Base-by-base conservation (phyloP, 2,113 vertebrate species). In the Caracal caracal region DNA sequence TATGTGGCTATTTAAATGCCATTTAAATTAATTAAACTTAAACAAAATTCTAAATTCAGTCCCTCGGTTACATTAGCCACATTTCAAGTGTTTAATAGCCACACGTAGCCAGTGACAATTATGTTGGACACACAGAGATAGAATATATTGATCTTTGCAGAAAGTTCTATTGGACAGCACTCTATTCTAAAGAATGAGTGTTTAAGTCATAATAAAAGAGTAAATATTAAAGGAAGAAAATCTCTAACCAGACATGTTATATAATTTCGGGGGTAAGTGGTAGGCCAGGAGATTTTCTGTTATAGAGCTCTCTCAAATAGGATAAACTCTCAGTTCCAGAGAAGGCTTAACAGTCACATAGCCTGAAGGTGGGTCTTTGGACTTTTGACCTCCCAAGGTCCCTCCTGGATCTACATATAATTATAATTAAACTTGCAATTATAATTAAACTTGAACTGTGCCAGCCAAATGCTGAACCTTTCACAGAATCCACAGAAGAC, bases 391-490 rank as follows among this genome's bases (percentile, higher is more conserved):
- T 95, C 15, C 11, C 17, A 73, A 76, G 10, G 2, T 94, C 47
- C 12, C 13, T 93, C 65, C 28, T 49, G 59, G 51, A 76, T 78
- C 70, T 76, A 65, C 30, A 78, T 28, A 43, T 71, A 92, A 95
- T 97, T 97, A 94, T n/a, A n/a, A n/a, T n/a, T n/a, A n/a, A n/a
- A n/a, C 80, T 90, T 84, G 75, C 13, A 15, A 86, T 92, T 97
- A 75, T 89, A 97, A 95, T 97, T 93, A 95, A 97, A 92, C 51
- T 51, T 78, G n/a, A 51, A 71, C 71, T 66, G 10, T 95, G 19
- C 11, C 37, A 76, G 16, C 12, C 75, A 97, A 93, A 68, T 53
- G 13, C 79, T 93, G 89, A 94, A 22, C 2, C 79, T 93, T 95
- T 84, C 63, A 90, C 10, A 92, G 75, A 96, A 95, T 35, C 17